Evolutionary conservation across 2,888 invertebrate genomes (phyloP).

Genomic region (Drosophila neutralis): DNA sequence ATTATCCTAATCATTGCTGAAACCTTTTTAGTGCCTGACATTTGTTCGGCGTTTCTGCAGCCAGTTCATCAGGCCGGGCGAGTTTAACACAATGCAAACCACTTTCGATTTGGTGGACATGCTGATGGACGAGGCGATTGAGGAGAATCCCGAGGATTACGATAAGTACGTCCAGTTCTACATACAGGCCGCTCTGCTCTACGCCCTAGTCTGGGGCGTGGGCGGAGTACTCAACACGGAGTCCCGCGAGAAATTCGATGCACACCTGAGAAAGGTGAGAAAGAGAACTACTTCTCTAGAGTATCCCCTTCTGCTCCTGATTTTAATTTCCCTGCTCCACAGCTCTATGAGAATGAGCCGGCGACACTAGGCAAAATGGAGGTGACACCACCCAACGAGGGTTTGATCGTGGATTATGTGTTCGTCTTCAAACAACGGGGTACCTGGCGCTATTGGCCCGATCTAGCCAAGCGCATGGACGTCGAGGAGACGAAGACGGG

Average conservation of each 20-base stretch:
- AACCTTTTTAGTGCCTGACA: conserved; percentile 82
- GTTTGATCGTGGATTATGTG: conserved; percentile 91
- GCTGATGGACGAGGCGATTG: conserved; percentile 90
- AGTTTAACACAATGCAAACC: conserved; percentile 89
- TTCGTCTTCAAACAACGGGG: conserved; percentile 94
- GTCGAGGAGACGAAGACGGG: conserved; percentile 86
- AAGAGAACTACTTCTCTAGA: background rate
- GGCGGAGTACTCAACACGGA: conserved; percentile 91
- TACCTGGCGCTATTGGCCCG: conserved; percentile 94
- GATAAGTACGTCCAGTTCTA: conserved; percentile 89
- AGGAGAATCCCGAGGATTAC: conserved; percentile 88
- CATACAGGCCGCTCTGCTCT: conserved; percentile 91
- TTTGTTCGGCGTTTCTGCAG: conserved; percentile 90
- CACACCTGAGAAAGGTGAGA: conserved; percentile 86
- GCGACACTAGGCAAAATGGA: conserved; percentile 89
- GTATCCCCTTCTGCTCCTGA: background rate
- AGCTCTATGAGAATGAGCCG: conserved; percentile 74
- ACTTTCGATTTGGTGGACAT: conserved; percentile 91
- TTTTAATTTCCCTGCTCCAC: background rate
- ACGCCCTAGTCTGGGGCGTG: conserved; percentile 92
- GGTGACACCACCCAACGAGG: conserved; percentile 91
- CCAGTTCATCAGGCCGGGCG: conserved; percentile 89
- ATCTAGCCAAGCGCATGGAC: conserved; percentile 88
- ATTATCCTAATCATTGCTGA: background rate
- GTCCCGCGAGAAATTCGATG: conserved; percentile 89